phyloP scores from a whole-genome alignment of 2,797 vertebrate species.

The Liasis olivaceus region DNA sequence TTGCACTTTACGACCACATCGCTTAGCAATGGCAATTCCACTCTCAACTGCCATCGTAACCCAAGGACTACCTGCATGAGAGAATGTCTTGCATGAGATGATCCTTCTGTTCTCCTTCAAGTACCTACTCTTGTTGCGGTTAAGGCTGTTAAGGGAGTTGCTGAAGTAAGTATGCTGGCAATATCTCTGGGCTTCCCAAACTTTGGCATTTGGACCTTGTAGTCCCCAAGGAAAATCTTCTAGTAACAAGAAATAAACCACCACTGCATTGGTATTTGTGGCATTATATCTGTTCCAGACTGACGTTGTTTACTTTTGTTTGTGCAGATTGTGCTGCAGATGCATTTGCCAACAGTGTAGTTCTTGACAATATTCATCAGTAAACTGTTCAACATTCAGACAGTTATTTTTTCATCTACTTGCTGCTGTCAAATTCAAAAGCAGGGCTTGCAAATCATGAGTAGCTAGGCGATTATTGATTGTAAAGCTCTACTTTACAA shows the following conservation, averaged over 20 bases:
- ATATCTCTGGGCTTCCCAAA: not conserved
- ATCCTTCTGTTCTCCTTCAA: not conserved
- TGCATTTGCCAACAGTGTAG: not conserved
- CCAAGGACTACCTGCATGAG: not conserved
- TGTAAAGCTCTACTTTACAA: constrained; percentile 60
- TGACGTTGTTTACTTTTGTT: not conserved
- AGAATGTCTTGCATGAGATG: not conserved
- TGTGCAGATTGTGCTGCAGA: not conserved
- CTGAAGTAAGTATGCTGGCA: not conserved
- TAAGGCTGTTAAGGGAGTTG: not conserved
- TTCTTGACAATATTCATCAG: constrained; percentile 54
- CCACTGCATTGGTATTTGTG: not conserved
- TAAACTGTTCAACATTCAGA: constrained; percentile 61
- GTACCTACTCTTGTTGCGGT: not conserved
- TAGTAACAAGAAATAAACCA: not conserved
- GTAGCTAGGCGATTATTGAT: constrained; percentile 56
- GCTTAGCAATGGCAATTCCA: not conserved
- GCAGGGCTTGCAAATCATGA: constrained; percentile 61
- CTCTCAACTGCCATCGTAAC: not conserved
- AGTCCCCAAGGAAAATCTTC: not conserved
- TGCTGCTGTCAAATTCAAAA: constrained; percentile 52
- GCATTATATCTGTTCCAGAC: not conserved
- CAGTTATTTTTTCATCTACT: constrained; percentile 56
- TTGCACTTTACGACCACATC: not conserved
- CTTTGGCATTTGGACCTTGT: not conserved